phyloP scores from a whole-genome alignment of 2,113 vertebrate genomes.

The Tautogolabrus adspersus region DNA sequence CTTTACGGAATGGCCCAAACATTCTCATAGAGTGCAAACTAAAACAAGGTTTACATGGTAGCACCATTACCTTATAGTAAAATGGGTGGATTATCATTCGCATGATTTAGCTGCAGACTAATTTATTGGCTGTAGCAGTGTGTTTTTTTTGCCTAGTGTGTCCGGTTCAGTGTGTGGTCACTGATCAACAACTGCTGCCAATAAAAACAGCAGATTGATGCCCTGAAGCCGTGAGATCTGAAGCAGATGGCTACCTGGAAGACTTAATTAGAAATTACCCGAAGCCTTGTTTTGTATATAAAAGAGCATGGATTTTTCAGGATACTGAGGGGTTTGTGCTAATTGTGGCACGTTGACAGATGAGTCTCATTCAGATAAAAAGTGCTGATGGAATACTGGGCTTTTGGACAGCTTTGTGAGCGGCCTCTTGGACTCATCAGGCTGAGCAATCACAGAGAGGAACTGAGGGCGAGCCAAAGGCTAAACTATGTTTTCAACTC shows the following conservation, averaged over 20 bases:
- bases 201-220: constrained; percentile 47
- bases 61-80: too few relatives aligned
- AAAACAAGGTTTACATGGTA: too few relatives aligned
- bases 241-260: constrained; percentile 56
- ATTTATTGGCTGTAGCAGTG: too few relatives aligned
- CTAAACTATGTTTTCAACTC: constrained; percentile 68
- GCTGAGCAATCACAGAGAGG: constrained; percentile 60
- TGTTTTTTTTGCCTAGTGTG: too few relatives aligned
- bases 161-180: constrained; percentile 14
- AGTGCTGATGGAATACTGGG: constrained; percentile 60
- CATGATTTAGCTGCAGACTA: too few relatives aligned
- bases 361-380: constrained; percentile 31
- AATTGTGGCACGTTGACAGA: constrained; percentile 46
- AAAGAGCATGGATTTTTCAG: constrained; percentile 33
- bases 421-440: constrained; percentile 69
- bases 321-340: constrained; percentile 32
- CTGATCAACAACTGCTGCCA: constrained; percentile 27
- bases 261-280: constrained; percentile 32
- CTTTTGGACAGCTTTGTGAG: constrained; percentile 65
- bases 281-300: constrained; percentile 11
- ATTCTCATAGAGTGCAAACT: too few relatives aligned
- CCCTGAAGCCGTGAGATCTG: constrained; percentile 32
- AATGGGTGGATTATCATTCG: too few relatives aligned
- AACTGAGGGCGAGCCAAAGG: constrained; percentile 72
- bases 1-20: too few relatives aligned